Evolutionary conservation across 2,888 invertebrate genomes (phyloP).

Genomic region (Drosophila villosipedis): DNA sequence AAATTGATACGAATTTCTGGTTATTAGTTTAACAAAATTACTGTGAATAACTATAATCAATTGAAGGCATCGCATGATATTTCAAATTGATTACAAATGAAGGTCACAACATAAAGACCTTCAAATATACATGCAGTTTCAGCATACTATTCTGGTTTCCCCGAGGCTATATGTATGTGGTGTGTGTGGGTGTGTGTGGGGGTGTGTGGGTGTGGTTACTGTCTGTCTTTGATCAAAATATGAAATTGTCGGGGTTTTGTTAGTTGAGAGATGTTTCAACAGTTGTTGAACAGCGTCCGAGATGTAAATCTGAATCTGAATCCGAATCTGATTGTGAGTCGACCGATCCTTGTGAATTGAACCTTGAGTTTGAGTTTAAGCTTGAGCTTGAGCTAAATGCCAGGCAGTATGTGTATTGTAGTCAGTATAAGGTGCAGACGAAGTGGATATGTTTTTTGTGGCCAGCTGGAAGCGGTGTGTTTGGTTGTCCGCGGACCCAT

Average conservation of each 20-base stretch:
- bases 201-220: not conserved
- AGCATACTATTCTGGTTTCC: conserved; percentile 31
- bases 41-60: not conserved
- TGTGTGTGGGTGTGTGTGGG: not conserved
- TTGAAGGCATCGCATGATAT: conserved; percentile 3
- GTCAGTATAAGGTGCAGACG: not conserved
- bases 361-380: conserved; percentile 10
- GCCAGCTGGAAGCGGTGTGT: conserved; percentile 27
- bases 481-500: conserved; percentile 51
- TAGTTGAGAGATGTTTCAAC: conserved; percentile 36
- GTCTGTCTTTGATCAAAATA: conserved; percentile 59
- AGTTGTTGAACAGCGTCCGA: conserved; percentile 24
- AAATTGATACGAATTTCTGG: not conserved
- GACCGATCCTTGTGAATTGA: not conserved
- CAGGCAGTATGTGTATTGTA: not conserved
- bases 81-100: not conserved
- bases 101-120: not conserved
- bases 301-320: conserved; percentile 16
- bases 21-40: not conserved
- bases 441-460: conserved; percentile 16
- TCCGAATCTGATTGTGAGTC: not conserved
- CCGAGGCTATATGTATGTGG: conserved; percentile 6
- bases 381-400: conserved; percentile 9
- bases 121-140: conserved; percentile 3
- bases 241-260: conserved; percentile 32